Base-by-base conservation (phyloP, 1,140 invertebrate genomes). In the Brachionus sp. region DNA sequence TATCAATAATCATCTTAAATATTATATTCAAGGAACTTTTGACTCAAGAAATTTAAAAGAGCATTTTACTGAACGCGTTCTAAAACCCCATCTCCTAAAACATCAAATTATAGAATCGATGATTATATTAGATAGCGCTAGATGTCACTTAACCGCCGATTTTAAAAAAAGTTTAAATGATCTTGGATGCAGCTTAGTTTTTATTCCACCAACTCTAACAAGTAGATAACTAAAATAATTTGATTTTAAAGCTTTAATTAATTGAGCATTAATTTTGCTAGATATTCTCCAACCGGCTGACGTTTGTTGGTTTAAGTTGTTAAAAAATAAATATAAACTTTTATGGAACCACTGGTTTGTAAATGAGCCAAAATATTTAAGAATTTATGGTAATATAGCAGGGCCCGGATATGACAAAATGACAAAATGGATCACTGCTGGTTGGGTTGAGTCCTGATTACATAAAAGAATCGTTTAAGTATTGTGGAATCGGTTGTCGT, bases 21-120 rank as follows among this genome's bases (percentile, higher is more conserved):
- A 35, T 70, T 70, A 35, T 37, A 35, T 37, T 70, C 4, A 75
- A 75, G 70, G 70, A 44, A 75, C 70, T 23, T 75, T 75, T 75
- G 70, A 75, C 42, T 75, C 70, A 23, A 75, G 5, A 44, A 75
- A 75, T 75, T 75, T 44, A 44, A 44, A 23, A 44, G 70, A 75
- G 25, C 70, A 75, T 35, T 75, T 44, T 46, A 35, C 42, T 44
- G 70, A 75, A 75, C n/a, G 70, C 16, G 25, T 75, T 75, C 42
- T 75, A 44, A 75, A 75, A 29, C 70, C 70, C 19, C 39, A 75
- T 75, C 25, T 75, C 9, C 25, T 75, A 35, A 75, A 75, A 75
- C n/a, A 75, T 44, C 70, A 75, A 44, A 75, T 75, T 44, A 75
- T 44, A 75, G 25, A 75, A 23, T 42, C 70, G 39, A 23, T 75